These are phyloP conservation scores for Indicator indicator DNA, from an alignment of 2,113 vertebrate species.

Conservation along the genomic window DNA sequence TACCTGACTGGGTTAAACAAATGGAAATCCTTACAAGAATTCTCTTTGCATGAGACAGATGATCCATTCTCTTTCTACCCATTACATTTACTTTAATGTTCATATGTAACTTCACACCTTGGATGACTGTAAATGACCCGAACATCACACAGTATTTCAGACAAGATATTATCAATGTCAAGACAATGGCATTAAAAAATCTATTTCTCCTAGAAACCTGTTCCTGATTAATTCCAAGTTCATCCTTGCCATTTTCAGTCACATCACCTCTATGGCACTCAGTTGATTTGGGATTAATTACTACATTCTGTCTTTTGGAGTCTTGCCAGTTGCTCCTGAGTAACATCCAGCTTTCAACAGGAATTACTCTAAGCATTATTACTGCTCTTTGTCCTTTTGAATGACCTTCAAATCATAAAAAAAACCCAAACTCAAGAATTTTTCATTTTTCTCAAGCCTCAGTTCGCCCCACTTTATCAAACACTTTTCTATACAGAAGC, in stretches of 20 bases:
- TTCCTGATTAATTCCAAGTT: slow-evolving; percentile 45
- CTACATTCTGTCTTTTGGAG: slow-evolving; percentile 19
- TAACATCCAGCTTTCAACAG: slow-evolving; percentile 27
- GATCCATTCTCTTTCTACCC: background rate
- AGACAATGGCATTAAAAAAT: slow-evolving; percentile 12
- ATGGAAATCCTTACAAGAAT: background rate
- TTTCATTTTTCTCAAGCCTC: background rate
- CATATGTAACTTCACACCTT: background rate
- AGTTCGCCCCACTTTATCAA: background rate
- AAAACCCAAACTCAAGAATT: too few relatives aligned
- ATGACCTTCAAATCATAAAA: slow-evolving; percentile 32
- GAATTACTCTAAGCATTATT: slow-evolving; percentile 29
- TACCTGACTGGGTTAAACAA: background rate
- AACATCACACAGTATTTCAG: background rate
- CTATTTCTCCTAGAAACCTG: background rate
- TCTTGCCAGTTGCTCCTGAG: slow-evolving; percentile 17
- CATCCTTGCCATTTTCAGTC: slow-evolving; percentile 47
- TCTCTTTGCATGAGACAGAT: background rate
- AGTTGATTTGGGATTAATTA: slow-evolving; percentile 59
- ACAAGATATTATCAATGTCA: background rate
- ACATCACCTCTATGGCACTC: background rate
- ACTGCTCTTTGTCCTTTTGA: background rate
- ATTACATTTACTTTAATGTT: background rate
- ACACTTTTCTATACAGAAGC: background rate
- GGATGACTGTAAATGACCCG: background rate